Evolutionary conservation across 1,140 invertebrate species (phyloP).

Genomic region (Diplogasteroides magnus): DNA sequence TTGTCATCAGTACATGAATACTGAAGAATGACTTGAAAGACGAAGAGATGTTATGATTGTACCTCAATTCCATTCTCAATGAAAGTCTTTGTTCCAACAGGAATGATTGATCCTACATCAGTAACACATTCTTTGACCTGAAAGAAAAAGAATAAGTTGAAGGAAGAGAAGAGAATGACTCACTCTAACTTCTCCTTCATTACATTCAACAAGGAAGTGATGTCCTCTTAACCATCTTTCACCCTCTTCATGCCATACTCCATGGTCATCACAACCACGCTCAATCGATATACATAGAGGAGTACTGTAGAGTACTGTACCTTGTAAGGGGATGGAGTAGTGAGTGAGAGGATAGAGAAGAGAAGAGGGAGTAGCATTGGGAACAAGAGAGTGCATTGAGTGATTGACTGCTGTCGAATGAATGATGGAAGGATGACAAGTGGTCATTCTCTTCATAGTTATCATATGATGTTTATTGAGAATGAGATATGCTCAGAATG

Average conservation of each 20-base stretch:
- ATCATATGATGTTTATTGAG: too few species aligned
- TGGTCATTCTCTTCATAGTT: too few species aligned
- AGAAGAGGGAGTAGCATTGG: background rate
- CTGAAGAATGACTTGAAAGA: background rate
- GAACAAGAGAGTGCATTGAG: background rate
- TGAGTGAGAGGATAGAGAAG: background rate
- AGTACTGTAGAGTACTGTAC: background rate
- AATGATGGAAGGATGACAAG: too few species aligned
- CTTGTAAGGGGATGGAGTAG: background rate
- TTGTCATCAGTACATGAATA: background rate
- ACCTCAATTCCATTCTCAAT: background rate
- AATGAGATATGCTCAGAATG: too few species aligned
- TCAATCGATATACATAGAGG: background rate
- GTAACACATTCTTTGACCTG: background rate
- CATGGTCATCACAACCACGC: background rate
- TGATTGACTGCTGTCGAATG: too few species aligned
- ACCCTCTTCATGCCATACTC: background rate
- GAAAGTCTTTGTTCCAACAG: background rate
- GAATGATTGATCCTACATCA: background rate
- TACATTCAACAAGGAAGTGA: background rate
- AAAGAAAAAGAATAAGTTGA: background rate
- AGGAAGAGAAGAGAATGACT: background rate
- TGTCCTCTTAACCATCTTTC: background rate
- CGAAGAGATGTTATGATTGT: background rate
- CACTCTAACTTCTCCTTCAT: background rate